phyloP scores from a whole-genome alignment of 2,797 vertebrate species.

The Tapirus indicus region DNA sequence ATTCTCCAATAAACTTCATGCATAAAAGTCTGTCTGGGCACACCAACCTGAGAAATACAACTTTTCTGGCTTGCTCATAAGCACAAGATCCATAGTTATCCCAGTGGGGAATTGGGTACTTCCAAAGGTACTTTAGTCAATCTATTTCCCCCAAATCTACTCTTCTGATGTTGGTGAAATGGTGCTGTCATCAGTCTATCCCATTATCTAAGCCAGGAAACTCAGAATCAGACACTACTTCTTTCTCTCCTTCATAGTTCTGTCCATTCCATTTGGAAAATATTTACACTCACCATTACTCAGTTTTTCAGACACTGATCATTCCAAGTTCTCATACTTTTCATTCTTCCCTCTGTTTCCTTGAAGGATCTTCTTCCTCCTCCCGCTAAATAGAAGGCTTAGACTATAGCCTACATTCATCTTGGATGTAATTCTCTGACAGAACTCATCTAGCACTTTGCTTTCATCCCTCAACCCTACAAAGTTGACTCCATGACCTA shows the following conservation, averaged over 20 bases:
- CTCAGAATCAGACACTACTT: neutral
- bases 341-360: neutral
- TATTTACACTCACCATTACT: neutral
- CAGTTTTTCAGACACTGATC: neutral
- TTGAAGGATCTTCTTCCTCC: neutral
- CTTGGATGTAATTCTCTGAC: neutral
- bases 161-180: neutral
- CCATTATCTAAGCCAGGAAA: neutral
- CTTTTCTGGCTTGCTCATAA: neutral
- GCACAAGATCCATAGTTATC: neutral
- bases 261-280: neutral
- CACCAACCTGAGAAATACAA: neutral
- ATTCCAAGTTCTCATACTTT: neutral
- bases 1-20: neutral
- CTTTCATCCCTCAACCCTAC: neutral
- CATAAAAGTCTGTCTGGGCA: neutral
- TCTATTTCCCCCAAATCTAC: neutral
- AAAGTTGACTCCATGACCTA: neutral
- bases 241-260: neutral
- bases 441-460: neutral
- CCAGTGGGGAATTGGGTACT: neutral
- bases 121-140: neutral
- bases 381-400: neutral
- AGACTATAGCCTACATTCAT: neutral
- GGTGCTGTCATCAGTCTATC: neutral